Evolutionary conservation across 2,797 vertebrate genomes (phyloP).

Genomic region (Sebastes oblongus): DNA sequence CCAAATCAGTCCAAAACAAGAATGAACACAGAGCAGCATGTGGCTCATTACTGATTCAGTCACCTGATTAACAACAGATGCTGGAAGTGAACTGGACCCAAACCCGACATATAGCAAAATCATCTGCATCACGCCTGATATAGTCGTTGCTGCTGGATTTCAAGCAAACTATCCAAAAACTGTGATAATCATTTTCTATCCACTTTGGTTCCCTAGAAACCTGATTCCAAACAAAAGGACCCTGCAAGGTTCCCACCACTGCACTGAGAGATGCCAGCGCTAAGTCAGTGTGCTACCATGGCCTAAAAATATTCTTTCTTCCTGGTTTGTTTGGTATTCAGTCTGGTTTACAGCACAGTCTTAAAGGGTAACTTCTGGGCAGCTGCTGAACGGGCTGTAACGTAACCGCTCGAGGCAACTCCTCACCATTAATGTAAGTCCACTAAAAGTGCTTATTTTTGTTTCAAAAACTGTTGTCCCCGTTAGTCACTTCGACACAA

Average conservation of each 20-base stretch:
- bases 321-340: neutral
- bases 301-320: slow-evolving; percentile 31
- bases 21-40: neutral
- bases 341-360: neutral
- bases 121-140: neutral
- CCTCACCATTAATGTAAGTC: too few relatives aligned
- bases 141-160: neutral
- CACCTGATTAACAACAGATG: neutral
- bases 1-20: neutral
- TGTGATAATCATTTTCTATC: neutral
- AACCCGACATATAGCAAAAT: neutral
- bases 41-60: neutral
- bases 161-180: neutral
- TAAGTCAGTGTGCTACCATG: neutral
- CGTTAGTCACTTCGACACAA: too few relatives aligned
- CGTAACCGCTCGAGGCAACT: too few relatives aligned
- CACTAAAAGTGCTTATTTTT: too few relatives aligned
- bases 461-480: rapidly evolving
- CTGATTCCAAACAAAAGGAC: slow-evolving; percentile 1
- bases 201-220: neutral
- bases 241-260: slow-evolving; percentile 1
- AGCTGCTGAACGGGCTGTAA: too few relatives aligned
- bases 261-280: neutral
- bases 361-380: neutral
- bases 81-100: neutral